Evolutionary conservation across 2,888 invertebrate genomes (phyloP).

Genomic region (Melieria omissa): DNA sequence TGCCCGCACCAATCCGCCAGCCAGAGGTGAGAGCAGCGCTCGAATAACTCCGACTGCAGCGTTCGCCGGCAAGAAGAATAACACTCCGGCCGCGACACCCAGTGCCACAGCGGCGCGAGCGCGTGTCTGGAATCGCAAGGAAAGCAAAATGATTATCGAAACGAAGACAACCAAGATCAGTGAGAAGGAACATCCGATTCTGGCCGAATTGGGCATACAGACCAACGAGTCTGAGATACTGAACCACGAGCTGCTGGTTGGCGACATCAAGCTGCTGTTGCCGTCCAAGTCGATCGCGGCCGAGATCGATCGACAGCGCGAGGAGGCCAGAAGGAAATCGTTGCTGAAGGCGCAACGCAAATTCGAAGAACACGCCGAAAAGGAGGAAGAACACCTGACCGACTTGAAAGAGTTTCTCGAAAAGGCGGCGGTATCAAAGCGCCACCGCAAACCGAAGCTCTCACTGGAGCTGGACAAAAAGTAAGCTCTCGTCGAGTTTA

Average conservation of each 20-base stretch:
- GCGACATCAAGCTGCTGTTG: constrained; percentile 50
- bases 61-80: constrained; percentile 1
- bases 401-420: constrained; percentile 58
- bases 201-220: constrained; percentile 50
- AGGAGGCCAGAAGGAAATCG: constrained; percentile 43
- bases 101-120: constrained; percentile 19
- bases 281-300: constrained; percentile 51
- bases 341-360: constrained; percentile 47
- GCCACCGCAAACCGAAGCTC: constrained; percentile 42
- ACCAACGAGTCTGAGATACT: constrained; percentile 58
- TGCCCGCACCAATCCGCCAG: not conserved
- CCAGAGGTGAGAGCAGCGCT: not conserved
- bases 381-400: constrained; percentile 56
- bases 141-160: not conserved
- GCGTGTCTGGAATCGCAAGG: constrained; percentile 7
- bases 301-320: constrained; percentile 50
- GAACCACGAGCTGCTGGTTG: constrained; percentile 52
- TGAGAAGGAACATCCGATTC: constrained; percentile 2
- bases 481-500: constrained; percentile 30
- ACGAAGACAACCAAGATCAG: constrained; percentile 18
- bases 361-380: constrained; percentile 52
- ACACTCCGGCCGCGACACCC: constrained; percentile 2
- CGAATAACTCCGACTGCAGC: not conserved
- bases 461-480: constrained; percentile 42
- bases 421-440: constrained; percentile 52